Conservation (phyloP, 92 coral and sea anemone genomes). For the Umimayanthus kanabou region DNA sequence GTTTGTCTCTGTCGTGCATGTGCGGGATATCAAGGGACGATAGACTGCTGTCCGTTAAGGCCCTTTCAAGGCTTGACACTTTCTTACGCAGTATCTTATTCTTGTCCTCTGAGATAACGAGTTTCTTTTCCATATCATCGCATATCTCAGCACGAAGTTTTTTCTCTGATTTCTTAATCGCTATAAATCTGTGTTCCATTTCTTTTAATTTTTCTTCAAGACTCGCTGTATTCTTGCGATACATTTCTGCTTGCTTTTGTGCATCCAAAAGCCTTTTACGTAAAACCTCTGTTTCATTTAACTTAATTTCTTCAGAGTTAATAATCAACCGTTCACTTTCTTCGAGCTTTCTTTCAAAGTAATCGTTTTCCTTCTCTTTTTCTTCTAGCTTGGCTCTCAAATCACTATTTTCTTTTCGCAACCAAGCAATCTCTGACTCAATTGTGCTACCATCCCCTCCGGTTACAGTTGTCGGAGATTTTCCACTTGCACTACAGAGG, state of each 20-base stretch:
- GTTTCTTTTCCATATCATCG: slow-evolving; percentile 59
- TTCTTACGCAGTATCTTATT: slow-evolving; percentile 42
- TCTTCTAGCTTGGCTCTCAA: slow-evolving; percentile 69
- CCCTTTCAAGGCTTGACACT: slow-evolving; percentile 39
- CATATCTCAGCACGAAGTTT: slow-evolving; percentile 73
- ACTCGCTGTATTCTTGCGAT: not conserved
- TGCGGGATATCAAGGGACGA: slow-evolving; percentile 36
- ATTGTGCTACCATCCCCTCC: slow-evolving; percentile 25
- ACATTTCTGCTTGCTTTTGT: slow-evolving; percentile 12
- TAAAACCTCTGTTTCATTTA: slow-evolving; percentile 56
- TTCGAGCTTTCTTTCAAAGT: slow-evolving; percentile 46
- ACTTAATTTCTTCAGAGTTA: slow-evolving; percentile 39
- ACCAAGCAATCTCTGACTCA: slow-evolving; percentile 68
- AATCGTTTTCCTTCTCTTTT: slow-evolving; percentile 60
- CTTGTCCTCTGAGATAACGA: slow-evolving; percentile 24
- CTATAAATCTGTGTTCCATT: slow-evolving; percentile 51
- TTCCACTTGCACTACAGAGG: slow-evolving; percentile 40
- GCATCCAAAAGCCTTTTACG: slow-evolving; percentile 37
- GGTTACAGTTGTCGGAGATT: slow-evolving; percentile 17
- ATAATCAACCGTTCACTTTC: slow-evolving; percentile 24
- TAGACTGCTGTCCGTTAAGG: slow-evolving; percentile 20
- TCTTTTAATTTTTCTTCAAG: slow-evolving; percentile 58
- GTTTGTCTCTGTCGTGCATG: slow-evolving; percentile 18
- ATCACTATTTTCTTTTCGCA: slow-evolving; percentile 66
- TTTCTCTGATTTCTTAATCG: slow-evolving; percentile 66